Base-by-base conservation (phyloP, 2,888 invertebrate species). In the Ophraella communa region DNA sequence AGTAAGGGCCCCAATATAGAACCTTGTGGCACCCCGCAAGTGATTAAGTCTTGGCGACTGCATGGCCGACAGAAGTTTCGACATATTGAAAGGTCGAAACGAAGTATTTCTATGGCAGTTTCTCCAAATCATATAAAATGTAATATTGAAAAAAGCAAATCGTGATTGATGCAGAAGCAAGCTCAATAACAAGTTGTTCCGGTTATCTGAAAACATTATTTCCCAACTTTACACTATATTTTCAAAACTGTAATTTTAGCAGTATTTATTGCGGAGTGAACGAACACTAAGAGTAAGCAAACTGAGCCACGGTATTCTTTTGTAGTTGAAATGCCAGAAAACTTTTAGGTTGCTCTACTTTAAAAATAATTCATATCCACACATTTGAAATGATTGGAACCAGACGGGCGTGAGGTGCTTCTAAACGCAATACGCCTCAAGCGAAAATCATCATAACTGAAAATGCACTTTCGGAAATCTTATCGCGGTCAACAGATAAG, bases 331-430 rank as follows among this genome's bases (percentile, higher is more conserved):
- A 2, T 18, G 42, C 18, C 49, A 20, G 27, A 42, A 53, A 52
- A 53, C 53, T 35, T 60, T 20, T 44, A 21, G 52, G 30, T 53
- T 30, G 30, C 24, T n/a, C 21, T 33, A 17, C 33, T 24, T 24
- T 52, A 53, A 60, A 60, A 53, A 53, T 60, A 53, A 53, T 60
- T 53, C 33, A 53, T 30, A 60, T 53, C 60, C 45, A 53, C 60
- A 53, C 53, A 53, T 60, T 59, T 52, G 52, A 52, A 42, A 53
- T 53, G 60, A 60, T 60, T 53, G 33, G 45, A 60, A 18, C 27
- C 53, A 44, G 52, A 53, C 44, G 33, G 42, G 52, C 53, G 53
- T 60, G 60, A 60, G 44, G 23, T 53, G 59, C 18, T 42, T 20
- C 24, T 54, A 44, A 55, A 55, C 42, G 42, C 24, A 44, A 24